A percentile compares a stretch with the other conserved stretches of the same genome.
These are phyloP conservation scores for Himalopsyche anomala DNA, from an alignment of 2,888 invertebrate genomes.

Conservation along the genomic window DNA sequence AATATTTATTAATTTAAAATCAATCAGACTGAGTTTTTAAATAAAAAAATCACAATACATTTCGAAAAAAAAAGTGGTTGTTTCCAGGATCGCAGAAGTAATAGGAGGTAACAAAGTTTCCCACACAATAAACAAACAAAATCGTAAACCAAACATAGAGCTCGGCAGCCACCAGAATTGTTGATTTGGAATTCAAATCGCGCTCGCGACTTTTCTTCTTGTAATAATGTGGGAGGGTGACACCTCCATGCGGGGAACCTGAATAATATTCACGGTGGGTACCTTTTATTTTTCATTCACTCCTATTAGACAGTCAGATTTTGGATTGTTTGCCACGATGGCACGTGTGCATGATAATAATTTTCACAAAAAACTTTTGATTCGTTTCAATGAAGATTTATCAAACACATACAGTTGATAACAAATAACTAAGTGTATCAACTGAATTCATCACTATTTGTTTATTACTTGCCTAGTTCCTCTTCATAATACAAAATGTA, in stretches of 20 bases:
- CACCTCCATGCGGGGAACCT: slow-evolving; percentile 59
- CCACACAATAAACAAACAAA: slow-evolving; percentile 71
- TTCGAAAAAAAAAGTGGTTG: neutral
- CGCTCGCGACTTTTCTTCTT: slow-evolving; percentile 70
- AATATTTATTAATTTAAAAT: no score
- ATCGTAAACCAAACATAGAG: slow-evolving; percentile 72
- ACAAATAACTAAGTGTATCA: no score
- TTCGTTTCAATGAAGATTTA: no score
- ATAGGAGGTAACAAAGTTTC: slow-evolving; percentile 51
- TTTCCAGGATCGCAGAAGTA: slow-evolving; percentile 51
- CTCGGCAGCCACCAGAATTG: slow-evolving; percentile 71
- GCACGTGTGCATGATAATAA: slow-evolving; percentile 44
- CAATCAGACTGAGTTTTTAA: no score
- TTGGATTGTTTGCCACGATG: slow-evolving; percentile 52
- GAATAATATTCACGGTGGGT: slow-evolving; percentile 57
- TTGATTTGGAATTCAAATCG: slow-evolving; percentile 78
- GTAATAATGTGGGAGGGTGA: slow-evolving; percentile 61
- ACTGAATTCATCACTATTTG: no score
- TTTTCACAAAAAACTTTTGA: neutral
- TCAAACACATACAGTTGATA: no score
- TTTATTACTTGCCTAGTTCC: no score
- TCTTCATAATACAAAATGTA: no score
- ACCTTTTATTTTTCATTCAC: slow-evolving; percentile 64
- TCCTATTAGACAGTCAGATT: slow-evolving; percentile 65
- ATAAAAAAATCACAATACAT: no score